A percentile compares a stretch with the other conserved stretches of the same genome.
These are phyloP conservation scores for Dromas ardeola DNA, from an alignment of 2,113 vertebrate species.

Conservation along the genomic window DNA sequence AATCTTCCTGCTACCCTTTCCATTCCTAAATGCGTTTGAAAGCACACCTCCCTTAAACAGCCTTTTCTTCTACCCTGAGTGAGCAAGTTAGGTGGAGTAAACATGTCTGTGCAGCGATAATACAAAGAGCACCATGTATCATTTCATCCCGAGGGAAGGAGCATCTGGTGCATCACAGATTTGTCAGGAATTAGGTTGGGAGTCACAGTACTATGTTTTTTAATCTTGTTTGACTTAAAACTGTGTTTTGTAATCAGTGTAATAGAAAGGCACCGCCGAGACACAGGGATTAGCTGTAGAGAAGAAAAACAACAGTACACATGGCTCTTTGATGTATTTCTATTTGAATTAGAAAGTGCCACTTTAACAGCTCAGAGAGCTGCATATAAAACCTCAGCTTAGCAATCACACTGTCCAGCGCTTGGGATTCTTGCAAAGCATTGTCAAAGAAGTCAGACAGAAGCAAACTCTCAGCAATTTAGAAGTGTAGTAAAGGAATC, in stretches of 20 bases:
- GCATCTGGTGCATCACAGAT: constrained; percentile 56
- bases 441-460: neutral
- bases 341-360: neutral
- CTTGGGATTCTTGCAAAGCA: neutral
- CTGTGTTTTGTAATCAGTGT: constrained; percentile 45
- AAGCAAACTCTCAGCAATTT: neutral
- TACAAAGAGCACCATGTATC: neutral
- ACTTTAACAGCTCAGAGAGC: neutral
- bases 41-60: neutral
- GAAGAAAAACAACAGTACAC: neutral
- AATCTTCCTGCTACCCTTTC: neutral
- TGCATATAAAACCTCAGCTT: neutral
- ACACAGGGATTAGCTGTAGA: constrained; percentile 3
- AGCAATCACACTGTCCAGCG: neutral
- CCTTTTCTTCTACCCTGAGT: neutral
- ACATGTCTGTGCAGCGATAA: constrained; percentile 25
- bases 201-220: constrained; percentile 20
- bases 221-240: constrained; percentile 56
- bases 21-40: neutral
- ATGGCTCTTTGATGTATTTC: neutral
- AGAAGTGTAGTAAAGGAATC: neutral
- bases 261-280: neutral
- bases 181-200: constrained; percentile 49
- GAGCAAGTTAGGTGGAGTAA: constrained; percentile 15
- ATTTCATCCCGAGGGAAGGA: constrained; percentile 11